A percentile compares a stretch with the other conserved stretches of the same genome.
Evolutionary conservation across 2,888 invertebrate species (phyloP).

Genomic region (Drosophila seclusa): DNA sequence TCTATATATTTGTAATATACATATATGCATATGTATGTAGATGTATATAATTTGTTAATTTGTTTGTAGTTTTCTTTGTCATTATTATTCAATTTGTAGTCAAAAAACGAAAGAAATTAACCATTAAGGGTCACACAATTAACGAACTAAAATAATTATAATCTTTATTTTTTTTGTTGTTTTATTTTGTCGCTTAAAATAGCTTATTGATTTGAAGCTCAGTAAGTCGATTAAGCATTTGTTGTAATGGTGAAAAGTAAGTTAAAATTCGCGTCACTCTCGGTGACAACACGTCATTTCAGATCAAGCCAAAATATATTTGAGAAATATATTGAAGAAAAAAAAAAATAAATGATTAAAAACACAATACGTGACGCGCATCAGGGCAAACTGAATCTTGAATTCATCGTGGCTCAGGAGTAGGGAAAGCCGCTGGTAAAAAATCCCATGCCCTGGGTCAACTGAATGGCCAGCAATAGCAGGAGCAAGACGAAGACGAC

Average conservation of each 20-base stretch:
- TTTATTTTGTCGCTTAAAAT: constrained; percentile 30
- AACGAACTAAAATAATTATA: constrained; percentile 38
- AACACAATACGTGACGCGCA: constrained; percentile 25
- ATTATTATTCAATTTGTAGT: constrained; percentile 25
- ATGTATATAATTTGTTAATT: constrained; percentile 22
- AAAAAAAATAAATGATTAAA: constrained; percentile 10
- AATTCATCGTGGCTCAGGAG: constrained; percentile 27
- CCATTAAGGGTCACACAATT: constrained; percentile 25
- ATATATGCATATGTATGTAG: constrained; percentile 32
- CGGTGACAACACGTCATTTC: constrained; percentile 27
- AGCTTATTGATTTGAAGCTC: constrained; percentile 41
- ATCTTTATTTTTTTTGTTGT: constrained; percentile 11
- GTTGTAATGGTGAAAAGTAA: constrained; percentile 51
- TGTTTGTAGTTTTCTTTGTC: constrained; percentile 13
- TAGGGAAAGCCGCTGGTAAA: constrained; percentile 39
- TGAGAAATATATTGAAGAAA: constrained; percentile 9
- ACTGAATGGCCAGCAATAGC: constrained; percentile 63
- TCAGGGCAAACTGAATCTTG: constrained; percentile 32
- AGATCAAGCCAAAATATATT: constrained; percentile 13
- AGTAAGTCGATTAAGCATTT: constrained; percentile 68
- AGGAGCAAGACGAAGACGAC: constrained; percentile 64
- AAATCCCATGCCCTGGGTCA: constrained; percentile 51
- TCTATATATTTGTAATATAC: constrained; percentile 46
- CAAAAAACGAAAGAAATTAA: constrained; percentile 4
- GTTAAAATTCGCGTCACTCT: constrained; percentile 34